A percentile compares a stretch with the other conserved stretches of the same genome.
These are phyloP conservation scores for Geodia barretti DNA, from an alignment of 37 sponge, comb jelly and placozoan species.

Conservation along the genomic window DNA sequence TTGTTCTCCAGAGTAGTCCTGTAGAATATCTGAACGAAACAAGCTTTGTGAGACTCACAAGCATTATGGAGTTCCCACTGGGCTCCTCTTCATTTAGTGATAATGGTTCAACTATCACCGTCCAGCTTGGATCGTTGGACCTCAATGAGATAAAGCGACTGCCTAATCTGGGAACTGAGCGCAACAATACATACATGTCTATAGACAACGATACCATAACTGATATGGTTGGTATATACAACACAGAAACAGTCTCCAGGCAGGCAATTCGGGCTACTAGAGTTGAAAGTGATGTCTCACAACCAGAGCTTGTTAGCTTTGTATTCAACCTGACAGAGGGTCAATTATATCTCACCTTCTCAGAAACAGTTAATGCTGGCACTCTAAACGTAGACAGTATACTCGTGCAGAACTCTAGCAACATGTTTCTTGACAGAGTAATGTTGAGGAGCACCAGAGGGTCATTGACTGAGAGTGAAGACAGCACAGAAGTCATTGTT, in stretches of 20 bases:
- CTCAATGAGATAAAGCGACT: conserved; percentile 81
- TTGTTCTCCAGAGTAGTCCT: conserved; percentile 54
- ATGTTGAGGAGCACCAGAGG: conserved; percentile 25
- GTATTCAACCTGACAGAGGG: conserved; percentile 64
- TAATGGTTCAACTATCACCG: conserved; percentile 46
- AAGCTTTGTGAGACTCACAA: conserved; percentile 19
- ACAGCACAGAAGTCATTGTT: conserved; percentile 36
- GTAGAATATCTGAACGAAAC: conserved; percentile 6
- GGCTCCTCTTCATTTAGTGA: conserved; percentile 47
- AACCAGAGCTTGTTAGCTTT: conserved; percentile 60
- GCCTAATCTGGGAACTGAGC: conserved; percentile 51
- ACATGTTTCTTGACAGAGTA: conserved; percentile 35
- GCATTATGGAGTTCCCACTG: conserved; percentile 19
- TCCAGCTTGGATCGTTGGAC: conserved; percentile 60
- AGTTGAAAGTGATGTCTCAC: conserved; percentile 40
- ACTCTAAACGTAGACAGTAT: conserved; percentile 68
- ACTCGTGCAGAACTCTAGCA: conserved; percentile 56
- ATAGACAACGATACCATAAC: conserved; percentile 44
- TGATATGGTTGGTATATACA: conserved; percentile 76
- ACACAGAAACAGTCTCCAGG: conserved; percentile 22
- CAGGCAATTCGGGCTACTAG: conserved; percentile 1
- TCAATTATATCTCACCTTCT: conserved; percentile 69
- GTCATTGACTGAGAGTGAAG: conserved; percentile 13
- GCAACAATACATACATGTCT: conserved; percentile 55
- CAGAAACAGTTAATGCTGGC: conserved; percentile 82